Percentiles rank a stretch among this genome's conserved stretches.
phyloP scores from a whole-genome alignment of 2,797 vertebrate genomes.

The Aldrovandia affinis region DNA sequence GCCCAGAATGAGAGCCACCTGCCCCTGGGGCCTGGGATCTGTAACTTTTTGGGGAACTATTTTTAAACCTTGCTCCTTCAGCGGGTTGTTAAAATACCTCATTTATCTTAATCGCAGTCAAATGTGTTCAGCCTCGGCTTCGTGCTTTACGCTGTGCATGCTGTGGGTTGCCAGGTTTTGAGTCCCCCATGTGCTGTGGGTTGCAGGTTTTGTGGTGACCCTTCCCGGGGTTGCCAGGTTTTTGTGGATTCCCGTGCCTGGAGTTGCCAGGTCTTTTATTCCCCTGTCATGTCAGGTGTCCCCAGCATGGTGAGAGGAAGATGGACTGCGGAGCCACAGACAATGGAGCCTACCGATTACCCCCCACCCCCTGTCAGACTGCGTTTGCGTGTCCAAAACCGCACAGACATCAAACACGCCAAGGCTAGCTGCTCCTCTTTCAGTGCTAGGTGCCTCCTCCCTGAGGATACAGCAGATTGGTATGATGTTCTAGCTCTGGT shows the following conservation, averaged over 20 bases:
- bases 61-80: slow-evolving; percentile 20
- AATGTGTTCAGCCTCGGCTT: neutral
- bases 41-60: slow-evolving; percentile 6
- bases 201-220: neutral
- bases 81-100: slow-evolving; percentile 27
- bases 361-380: neutral
- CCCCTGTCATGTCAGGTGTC: too few species aligned
- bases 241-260: too few species aligned
- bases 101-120: slow-evolving; percentile 6
- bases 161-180: neutral
- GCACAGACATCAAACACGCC: neutral
- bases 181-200: neutral
- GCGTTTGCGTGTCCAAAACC: neutral
- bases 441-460: neutral
- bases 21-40: neutral
- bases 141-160: neutral
- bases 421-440: neutral
- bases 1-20: neutral
- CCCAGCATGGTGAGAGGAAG: too few species aligned
- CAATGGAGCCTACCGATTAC: too few species aligned
- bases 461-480: neutral
- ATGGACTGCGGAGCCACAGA: too few species aligned
- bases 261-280: neutral
- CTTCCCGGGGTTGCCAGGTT: too few species aligned
- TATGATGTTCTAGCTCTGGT: neutral